phyloP scores from a whole-genome alignment of 2,113 vertebrate genomes.

The Tupaia chinensis region DNA sequence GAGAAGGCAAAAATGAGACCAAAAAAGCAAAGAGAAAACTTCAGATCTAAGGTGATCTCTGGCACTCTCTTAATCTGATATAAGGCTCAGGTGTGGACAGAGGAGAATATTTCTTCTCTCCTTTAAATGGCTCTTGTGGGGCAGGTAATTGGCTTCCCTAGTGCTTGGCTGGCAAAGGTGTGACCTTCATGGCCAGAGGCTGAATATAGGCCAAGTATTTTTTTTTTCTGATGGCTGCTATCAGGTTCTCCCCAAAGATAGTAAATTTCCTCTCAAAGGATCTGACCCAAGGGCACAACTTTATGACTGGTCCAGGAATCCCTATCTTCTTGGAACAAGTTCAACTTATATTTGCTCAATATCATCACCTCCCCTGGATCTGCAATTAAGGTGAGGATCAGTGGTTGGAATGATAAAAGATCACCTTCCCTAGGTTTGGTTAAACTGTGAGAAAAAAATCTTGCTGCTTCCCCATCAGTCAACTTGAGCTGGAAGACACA shows the following conservation, averaged over 20 bases:
- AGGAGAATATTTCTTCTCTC: neutral
- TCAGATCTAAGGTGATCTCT: neutral
- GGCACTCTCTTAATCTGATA: neutral
- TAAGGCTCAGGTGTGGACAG: fast-evolving
- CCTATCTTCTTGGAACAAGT: neutral
- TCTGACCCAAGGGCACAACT: neutral
- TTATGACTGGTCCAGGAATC: neutral
- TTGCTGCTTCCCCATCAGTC: neutral
- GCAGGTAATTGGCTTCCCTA: neutral
- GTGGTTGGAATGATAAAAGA: neutral
- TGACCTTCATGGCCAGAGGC: neutral
- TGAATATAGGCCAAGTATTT: neutral
- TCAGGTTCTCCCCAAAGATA: neutral
- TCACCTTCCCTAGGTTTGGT: neutral
- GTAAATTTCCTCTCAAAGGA: neutral
- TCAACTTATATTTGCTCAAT: slow-evolving; percentile 50
- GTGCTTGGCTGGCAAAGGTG: neutral
- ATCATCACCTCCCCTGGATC: slow-evolving; percentile 3
- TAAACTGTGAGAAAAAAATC: neutral
- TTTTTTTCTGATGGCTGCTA: neutral
- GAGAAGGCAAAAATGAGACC: neutral
- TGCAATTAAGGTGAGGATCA: neutral
- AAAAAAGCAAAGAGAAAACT: neutral
- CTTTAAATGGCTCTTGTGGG: neutral
- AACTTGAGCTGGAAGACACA: neutral